phyloP scores from a whole-genome alignment of 2,888 invertebrate species.

The Lycia hirtaria region DNA sequence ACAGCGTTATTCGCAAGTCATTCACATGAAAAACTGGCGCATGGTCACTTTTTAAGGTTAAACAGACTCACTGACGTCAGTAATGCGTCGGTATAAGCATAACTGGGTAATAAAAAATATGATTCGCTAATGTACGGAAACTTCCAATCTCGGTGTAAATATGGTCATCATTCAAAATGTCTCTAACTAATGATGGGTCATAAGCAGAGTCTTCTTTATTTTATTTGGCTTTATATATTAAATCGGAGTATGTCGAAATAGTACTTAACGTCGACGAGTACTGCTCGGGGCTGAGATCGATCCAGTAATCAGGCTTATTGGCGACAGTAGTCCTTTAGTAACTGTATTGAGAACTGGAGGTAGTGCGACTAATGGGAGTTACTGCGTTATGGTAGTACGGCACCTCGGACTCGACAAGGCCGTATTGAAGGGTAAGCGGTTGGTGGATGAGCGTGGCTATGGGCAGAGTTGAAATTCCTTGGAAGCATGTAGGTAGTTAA shows the following conservation, averaged over 20 bases:
- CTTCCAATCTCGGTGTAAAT: constrained; percentile 15
- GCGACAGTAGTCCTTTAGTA: too few relatives aligned
- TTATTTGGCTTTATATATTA: neutral
- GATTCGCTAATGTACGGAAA: constrained; percentile 24
- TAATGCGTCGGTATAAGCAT: neutral
- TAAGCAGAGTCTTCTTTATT: constrained; percentile 1
- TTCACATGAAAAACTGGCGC: constrained; percentile 7
- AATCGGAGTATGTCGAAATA: neutral
- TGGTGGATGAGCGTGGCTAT: too few relatives aligned
- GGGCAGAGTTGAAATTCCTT: too few relatives aligned
- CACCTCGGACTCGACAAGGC: too few relatives aligned
- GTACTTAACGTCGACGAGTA: too few relatives aligned
- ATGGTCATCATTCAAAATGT: constrained; percentile 11
- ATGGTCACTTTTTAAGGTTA: constrained; percentile 13
- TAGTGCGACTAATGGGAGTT: too few relatives aligned
- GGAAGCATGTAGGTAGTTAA: too few relatives aligned
- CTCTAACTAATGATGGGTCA: neutral
- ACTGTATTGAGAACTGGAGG: too few relatives aligned
- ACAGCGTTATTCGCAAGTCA: constrained; percentile 16
- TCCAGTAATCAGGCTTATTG: too few relatives aligned
- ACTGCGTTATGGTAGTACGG: too few relatives aligned
- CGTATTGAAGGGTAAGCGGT: too few relatives aligned
- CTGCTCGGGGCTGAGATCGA: too few relatives aligned
- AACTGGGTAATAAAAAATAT: constrained; percentile 12
- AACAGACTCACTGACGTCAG: constrained; percentile 8